phyloP scores from a whole-genome alignment of 2,113 vertebrate genomes.

The Upupa epops region DNA sequence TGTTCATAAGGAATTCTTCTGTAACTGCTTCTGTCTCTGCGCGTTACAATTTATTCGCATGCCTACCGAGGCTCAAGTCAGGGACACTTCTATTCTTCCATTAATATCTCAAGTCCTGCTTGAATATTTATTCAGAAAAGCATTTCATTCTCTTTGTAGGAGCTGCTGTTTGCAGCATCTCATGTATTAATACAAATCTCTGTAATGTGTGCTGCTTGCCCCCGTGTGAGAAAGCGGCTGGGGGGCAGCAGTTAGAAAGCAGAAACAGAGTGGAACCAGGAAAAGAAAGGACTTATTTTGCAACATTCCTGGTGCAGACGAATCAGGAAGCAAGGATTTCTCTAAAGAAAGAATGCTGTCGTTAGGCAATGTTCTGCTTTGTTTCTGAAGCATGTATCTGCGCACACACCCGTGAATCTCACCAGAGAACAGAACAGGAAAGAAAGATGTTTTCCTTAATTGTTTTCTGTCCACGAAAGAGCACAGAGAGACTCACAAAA shows the following conservation, averaged over 20 bases:
- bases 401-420: slow-evolving; percentile 11
- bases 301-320: slow-evolving; percentile 2
- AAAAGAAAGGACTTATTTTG: not conserved
- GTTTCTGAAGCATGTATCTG: slow-evolving; percentile 6
- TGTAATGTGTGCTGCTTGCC: not conserved
- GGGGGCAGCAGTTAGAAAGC: not conserved
- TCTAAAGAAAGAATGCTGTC: slow-evolving; percentile 20
- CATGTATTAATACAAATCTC: not conserved
- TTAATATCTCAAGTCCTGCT: not conserved
- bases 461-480: not conserved
- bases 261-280: not conserved
- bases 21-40: not conserved
- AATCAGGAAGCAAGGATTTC: slow-evolving; percentile 21
- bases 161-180: not conserved
- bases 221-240: not conserved
- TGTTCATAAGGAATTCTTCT: slow-evolving; percentile 17
- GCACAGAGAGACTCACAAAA: not conserved
- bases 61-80: not conserved
- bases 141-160: not conserved
- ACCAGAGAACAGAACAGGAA: not conserved
- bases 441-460: slow-evolving; percentile 3
- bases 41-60: not conserved
- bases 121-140: not conserved
- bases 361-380: slow-evolving; percentile 42
- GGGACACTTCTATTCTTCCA: not conserved